phyloP scores from a whole-genome alignment of 2,113 vertebrate species.

The Suncus etruscus region DNA sequence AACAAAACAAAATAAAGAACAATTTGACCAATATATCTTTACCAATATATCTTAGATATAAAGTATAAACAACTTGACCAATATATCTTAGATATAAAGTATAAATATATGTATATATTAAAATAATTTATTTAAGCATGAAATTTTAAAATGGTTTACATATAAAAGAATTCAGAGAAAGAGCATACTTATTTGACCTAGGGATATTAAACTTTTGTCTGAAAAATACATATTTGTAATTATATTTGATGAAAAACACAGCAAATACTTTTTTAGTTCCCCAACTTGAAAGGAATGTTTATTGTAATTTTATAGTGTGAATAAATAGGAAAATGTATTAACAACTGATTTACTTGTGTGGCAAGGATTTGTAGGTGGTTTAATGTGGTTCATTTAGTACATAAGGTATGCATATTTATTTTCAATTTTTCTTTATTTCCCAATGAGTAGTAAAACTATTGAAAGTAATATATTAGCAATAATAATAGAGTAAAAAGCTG shows the following conservation, averaged over 20 bases:
- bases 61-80: too few species aligned
- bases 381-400: constrained; percentile 76
- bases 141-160: too few species aligned
- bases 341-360: constrained; percentile 78
- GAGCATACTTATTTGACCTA: not conserved
- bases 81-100: not conserved
- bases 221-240: not conserved
- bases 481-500: constrained; percentile 70
- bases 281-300: constrained; percentile 61
- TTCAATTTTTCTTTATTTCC: constrained; percentile 77
- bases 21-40: too few species aligned
- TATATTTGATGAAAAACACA: constrained; percentile 42
- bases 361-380: constrained; percentile 65
- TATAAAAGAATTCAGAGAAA: not conserved
- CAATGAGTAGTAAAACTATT: constrained; percentile 76
- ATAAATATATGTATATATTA: not conserved
- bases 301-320: constrained; percentile 72
- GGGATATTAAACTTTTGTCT: constrained; percentile 7
- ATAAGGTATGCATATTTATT: constrained; percentile 77
- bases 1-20: too few species aligned
- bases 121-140: too few species aligned
- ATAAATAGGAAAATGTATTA: constrained; percentile 81
- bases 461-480: constrained; percentile 73
- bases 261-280: constrained; percentile 54
- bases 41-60: too few species aligned